Evolutionary conservation across 1,140 invertebrate species (phyloP).

Genomic region (Drosophila lowei): DNA sequence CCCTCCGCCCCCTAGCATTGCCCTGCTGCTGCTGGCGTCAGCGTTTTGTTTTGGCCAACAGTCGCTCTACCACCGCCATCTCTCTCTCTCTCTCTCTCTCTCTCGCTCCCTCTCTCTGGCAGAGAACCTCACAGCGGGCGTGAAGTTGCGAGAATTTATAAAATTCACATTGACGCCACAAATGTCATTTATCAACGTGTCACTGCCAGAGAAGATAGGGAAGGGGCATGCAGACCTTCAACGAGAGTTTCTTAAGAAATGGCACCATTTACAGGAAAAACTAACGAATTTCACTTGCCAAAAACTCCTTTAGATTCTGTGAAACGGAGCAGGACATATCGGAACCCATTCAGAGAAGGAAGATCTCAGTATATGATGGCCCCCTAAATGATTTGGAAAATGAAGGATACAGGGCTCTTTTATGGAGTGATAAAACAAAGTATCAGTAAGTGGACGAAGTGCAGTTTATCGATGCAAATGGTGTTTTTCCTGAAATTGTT

Average conservation of each 20-base stretch:
- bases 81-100: neutral
- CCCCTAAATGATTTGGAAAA: too few species aligned
- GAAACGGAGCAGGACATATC: too few species aligned
- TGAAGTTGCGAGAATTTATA: constrained; percentile 80
- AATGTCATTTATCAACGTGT: constrained; percentile 81
- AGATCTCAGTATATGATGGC: too few species aligned
- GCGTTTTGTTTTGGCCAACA: constrained; percentile 71
- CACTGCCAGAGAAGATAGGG: constrained; percentile 39
- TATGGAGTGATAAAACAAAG: too few species aligned
- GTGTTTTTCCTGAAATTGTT: too few species aligned
- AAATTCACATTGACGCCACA: constrained; percentile 80
- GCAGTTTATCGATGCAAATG: too few species aligned
- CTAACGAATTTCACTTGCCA: too few species aligned
- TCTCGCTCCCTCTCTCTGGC: constrained; percentile 12
- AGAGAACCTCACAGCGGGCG: constrained; percentile 55
- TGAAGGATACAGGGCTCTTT: too few species aligned
- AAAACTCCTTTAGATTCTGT: too few species aligned
- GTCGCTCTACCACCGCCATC: neutral
- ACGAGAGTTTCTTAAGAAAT: constrained; percentile 1
- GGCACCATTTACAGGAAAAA: too few species aligned
- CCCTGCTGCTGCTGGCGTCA: constrained; percentile 46
- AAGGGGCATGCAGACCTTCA: neutral
- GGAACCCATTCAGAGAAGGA: too few species aligned
- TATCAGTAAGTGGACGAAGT: too few species aligned
- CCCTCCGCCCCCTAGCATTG: constrained; percentile 2